These are phyloP conservation scores for Penaeus japonicus DNA, from an alignment of 1,140 invertebrate species.

Conservation along the genomic window DNA sequence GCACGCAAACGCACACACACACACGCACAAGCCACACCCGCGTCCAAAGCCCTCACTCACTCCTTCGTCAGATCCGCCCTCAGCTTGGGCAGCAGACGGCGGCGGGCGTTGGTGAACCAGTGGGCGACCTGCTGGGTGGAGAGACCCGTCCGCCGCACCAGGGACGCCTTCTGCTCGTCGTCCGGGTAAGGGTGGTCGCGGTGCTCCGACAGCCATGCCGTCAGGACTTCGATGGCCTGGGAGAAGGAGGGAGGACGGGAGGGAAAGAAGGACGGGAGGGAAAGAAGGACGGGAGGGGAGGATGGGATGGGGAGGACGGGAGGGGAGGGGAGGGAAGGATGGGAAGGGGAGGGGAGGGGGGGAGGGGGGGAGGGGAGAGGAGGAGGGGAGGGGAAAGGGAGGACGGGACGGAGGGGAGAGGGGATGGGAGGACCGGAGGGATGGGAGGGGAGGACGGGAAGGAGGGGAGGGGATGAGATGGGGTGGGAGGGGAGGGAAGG, in stretches of 20 bases:
- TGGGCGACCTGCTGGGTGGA: neutral
- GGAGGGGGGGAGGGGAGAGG: neutral
- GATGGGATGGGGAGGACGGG: neutral
- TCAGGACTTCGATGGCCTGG: constrained; percentile 1
- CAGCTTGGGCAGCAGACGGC: neutral
- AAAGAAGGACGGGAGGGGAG: neutral
- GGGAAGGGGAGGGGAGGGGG: neutral
- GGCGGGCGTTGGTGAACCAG: constrained; percentile 35
- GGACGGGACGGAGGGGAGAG: neutral
- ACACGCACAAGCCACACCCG: too few relatives aligned
- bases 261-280: neutral
- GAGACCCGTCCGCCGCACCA: constrained; percentile 11
- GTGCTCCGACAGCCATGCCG: constrained; percentile 13
- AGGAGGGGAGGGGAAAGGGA: neutral
- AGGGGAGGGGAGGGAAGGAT: neutral
- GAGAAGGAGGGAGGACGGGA: neutral
- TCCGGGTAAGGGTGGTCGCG: constrained; percentile 14
- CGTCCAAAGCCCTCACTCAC: neutral
- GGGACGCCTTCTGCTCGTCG: neutral
- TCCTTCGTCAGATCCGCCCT: neutral
- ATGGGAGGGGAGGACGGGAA: neutral
- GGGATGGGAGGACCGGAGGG: neutral
- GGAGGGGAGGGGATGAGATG: neutral
- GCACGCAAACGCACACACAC: too few relatives aligned
- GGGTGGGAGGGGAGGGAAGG: neutral